Percentiles rank a stretch among this genome's conserved stretches.
These are phyloP conservation scores for Tiliqua scincoides DNA, from an alignment of 2,113 vertebrate species.

Conservation along the genomic window DNA sequence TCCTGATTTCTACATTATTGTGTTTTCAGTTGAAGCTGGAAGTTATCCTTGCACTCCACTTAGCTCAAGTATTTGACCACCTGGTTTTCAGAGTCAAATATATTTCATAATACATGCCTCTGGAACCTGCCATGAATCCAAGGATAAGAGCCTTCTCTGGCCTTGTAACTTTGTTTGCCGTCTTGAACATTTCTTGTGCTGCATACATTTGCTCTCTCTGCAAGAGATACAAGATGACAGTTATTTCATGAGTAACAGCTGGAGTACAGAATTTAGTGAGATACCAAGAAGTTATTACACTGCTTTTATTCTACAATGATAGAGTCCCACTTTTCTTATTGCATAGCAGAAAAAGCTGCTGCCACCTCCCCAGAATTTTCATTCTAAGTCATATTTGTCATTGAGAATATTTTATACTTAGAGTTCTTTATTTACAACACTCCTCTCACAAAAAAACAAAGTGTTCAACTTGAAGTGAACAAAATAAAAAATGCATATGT, in stretches of 20 bases:
- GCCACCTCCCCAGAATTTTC: neutral
- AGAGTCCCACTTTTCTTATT: neutral
- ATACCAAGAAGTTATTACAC: neutral
- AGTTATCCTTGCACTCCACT: neutral
- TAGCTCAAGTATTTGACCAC: too few relatives aligned
- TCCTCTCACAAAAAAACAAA: too few relatives aligned
- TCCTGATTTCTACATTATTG: neutral
- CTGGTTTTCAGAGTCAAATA: neutral
- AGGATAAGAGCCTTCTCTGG: conserved; percentile 98
- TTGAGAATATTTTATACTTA: neutral
- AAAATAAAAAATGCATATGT: neutral
- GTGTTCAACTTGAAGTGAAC: neutral
- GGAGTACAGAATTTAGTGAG: neutral
- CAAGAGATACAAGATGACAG: neutral
- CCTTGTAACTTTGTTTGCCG: conserved; percentile 97
- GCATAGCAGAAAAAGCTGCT: neutral
- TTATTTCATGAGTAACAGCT: neutral
- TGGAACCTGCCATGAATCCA: conserved; percentile 98
- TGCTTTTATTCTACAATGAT: too few relatives aligned
- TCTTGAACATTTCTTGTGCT: conserved; percentile 99
- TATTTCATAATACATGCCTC: conserved; percentile 78
- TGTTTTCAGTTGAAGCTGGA: neutral
- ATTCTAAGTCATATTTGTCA: neutral
- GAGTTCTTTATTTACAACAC: neutral
- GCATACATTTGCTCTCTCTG: conserved; percentile 98